phyloP scores from a whole-genome alignment of 2,888 invertebrate genomes.

The Acanthosepion pharaonis region DNA sequence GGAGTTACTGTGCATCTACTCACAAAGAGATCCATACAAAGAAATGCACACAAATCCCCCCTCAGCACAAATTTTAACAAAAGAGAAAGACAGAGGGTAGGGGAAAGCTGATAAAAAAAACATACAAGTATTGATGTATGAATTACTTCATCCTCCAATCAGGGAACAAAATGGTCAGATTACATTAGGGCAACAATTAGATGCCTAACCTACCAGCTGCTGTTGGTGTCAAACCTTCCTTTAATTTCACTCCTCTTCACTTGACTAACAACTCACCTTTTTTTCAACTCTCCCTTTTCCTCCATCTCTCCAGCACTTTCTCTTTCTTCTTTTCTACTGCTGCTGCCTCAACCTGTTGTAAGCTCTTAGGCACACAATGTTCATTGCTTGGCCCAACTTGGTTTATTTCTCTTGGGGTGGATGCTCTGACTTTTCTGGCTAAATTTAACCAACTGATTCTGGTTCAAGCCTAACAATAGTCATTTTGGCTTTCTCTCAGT shows the following conservation, averaged over 20 bases:
- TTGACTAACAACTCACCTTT: background rate
- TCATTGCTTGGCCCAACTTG: background rate
- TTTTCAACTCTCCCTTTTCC: background rate
- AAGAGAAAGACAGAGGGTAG: background rate
- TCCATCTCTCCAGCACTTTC: background rate
- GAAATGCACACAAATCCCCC: background rate
- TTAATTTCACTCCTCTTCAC: background rate
- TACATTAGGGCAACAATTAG: slow-evolving; percentile 20
- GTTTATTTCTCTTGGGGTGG: background rate
- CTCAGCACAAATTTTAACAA: background rate
- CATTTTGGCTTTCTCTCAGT: background rate
- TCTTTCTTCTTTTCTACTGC: background rate
- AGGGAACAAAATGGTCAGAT: slow-evolving; percentile 33
- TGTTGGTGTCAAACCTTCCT: background rate
- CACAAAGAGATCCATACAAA: background rate
- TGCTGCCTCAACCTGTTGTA: background rate
- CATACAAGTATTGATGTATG: slow-evolving; percentile 14
- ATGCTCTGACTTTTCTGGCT: background rate
- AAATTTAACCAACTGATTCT: background rate
- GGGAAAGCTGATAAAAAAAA: background rate
- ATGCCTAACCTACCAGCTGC: slow-evolving; percentile 18
- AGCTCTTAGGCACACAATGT: background rate
- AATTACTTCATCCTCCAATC: slow-evolving; percentile 33
- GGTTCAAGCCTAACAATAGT: background rate
- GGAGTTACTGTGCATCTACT: background rate